Base-by-base conservation (phyloP, 1,140 invertebrate species). In the Oncopeltus fasciatus region DNA sequence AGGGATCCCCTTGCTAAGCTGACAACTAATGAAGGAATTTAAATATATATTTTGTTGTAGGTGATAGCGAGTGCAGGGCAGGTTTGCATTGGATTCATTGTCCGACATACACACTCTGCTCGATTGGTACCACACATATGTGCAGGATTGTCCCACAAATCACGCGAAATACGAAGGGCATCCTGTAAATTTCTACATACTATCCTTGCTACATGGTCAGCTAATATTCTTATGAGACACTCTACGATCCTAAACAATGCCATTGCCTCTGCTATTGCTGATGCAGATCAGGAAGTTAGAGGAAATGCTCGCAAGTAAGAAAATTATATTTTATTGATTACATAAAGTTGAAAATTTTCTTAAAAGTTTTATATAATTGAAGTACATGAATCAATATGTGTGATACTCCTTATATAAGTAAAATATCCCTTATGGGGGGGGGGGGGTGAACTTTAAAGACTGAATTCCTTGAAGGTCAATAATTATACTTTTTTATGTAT, bases 41-140 rank as follows among this genome's bases (percentile, higher is more conserved):
- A 26, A 56, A 29, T 26, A 56, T 56, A 9, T 4, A 2, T 21
- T 56, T 26, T 33, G 2, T 5, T 24, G 2, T 70, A 88, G 85
- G 85, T 98, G 59, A 92, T 98, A 76, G 88, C 94, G 9, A 88
- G 92, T 11, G 88, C 93, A 11, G 92, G 90, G 31, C 81, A 84
- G 12, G 83, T 95, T 51, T 84, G 88, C 46, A 82, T 97, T 27
- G 81, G 86, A 16, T 97, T 95, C 75, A 90, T 98, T 24, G 86
- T 98, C 51, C 83, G 85, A 70, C 81, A 92, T 75, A 91, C 90
- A 21, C 90, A 94, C 71, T 82, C 85, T 68, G 81, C 82, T 33
- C 80, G 92, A 62, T 78, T 96, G 33, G 82, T 98, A 62, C 91
- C 92, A 53, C 86, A 93, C 65, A 82, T 98, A n/a, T 84, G 84